A percentile compares a stretch with the other conserved stretches of the same genome.
Evolutionary conservation across 2,888 invertebrate genomes (phyloP).

Genomic region (Nomada ferruginata): DNA sequence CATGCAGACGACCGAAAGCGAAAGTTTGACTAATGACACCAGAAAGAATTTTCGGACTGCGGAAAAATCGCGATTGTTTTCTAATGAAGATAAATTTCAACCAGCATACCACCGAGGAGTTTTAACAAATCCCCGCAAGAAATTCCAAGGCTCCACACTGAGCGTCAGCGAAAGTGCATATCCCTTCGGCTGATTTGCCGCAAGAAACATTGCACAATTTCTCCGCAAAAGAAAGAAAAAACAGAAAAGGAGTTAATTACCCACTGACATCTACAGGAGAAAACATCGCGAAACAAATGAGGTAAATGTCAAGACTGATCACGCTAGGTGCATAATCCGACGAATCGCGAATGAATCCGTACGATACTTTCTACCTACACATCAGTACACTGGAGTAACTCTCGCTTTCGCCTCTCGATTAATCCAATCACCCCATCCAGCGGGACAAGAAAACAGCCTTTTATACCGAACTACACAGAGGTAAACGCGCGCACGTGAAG

Average conservation of each 20-base stretch:
- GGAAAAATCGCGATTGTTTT: neutral
- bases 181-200: neutral
- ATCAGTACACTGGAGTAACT: neutral
- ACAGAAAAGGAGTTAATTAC: slow-evolving; percentile 9
- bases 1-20: neutral
- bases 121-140: neutral
- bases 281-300: neutral
- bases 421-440: slow-evolving; percentile 3
- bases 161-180: slow-evolving; percentile 19
- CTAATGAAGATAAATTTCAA: neutral
- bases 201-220: neutral
- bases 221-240: too few relatives aligned
- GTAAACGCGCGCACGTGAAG: slow-evolving; percentile 12
- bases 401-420: slow-evolving; percentile 27
- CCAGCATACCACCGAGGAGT: neutral
- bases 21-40: neutral
- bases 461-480: neutral
- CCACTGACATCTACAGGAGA: neutral
- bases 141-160: slow-evolving; percentile 4
- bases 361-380: neutral
- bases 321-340: neutral
- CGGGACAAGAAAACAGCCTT: neutral
- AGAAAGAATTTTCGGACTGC: neutral
- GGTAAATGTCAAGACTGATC: neutral
- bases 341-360: neutral